A percentile compares a stretch with the other conserved stretches of the same genome.
These are phyloP conservation scores for Formicarius rufipectus DNA, from an alignment of 2,113 vertebrate species.

Conservation along the genomic window DNA sequence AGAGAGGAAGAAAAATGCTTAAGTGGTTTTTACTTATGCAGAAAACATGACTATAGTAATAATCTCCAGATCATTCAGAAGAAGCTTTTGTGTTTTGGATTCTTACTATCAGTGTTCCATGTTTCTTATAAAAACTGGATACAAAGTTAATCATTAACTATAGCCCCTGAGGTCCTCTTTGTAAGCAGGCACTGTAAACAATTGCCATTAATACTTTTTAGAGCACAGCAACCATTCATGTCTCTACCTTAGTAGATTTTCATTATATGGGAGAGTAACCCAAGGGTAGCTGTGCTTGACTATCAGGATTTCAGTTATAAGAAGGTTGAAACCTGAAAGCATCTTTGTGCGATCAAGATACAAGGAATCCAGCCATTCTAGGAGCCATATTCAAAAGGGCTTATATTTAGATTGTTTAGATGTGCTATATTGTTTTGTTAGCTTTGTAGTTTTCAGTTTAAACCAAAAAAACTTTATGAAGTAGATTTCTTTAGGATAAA, in stretches of 20 bases:
- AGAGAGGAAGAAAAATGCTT: neutral
- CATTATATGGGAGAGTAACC: neutral
- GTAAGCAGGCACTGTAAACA: neutral
- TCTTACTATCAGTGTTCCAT: neutral
- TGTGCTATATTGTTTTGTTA: neutral
- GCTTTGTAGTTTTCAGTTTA: neutral
- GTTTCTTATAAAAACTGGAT: neutral
- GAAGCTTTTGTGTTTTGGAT: neutral
- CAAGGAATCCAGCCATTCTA: neutral
- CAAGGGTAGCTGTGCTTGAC: neutral
- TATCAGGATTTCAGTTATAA: neutral
- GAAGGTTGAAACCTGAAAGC: neutral
- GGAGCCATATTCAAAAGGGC: neutral
- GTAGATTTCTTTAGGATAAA: neutral
- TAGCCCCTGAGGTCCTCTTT: neutral
- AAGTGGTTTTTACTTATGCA: neutral
- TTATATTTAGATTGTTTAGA: neutral
- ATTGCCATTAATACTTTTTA: neutral
- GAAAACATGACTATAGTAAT: neutral
- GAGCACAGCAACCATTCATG: neutral
- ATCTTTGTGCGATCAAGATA: neutral
- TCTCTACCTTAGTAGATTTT: neutral
- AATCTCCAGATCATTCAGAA: neutral
- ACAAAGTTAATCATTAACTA: slow-evolving; percentile 43
- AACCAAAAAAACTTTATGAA: neutral